These are phyloP conservation scores for Metopolophium dirhodum DNA, from an alignment of 1,140 invertebrate genomes.

Conservation along the genomic window DNA sequence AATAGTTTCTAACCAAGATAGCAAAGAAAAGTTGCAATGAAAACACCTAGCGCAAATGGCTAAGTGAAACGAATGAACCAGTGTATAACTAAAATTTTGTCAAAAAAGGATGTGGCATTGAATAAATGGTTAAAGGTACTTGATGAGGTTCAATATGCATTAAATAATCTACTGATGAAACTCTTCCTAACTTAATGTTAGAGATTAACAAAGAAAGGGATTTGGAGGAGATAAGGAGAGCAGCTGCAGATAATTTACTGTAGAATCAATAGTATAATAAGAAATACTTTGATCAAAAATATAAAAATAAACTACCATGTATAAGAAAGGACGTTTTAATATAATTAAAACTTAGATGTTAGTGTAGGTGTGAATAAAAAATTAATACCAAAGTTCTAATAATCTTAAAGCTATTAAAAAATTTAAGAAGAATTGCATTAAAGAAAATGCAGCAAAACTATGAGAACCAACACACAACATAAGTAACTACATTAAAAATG, in stretches of 20 bases:
- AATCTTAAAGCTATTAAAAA: too few species aligned
- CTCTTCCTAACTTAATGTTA: constrained; percentile 55
- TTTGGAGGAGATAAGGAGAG: not conserved
- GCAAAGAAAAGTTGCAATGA: not conserved
- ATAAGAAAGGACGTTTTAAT: too few species aligned
- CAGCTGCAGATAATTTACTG: not conserved
- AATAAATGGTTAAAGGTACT: constrained; percentile 56
- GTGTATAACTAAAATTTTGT: not conserved
- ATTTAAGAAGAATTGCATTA: too few species aligned
- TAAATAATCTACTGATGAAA: constrained; percentile 59
- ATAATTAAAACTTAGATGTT: too few species aligned
- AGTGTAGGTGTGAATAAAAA: too few species aligned
- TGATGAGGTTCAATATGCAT: constrained; percentile 52
- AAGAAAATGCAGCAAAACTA: too few species aligned
- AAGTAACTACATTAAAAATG: too few species aligned
- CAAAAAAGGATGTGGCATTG: not conserved
- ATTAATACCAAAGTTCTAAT: too few species aligned
- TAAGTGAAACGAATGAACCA: not conserved
- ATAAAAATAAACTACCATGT: too few species aligned
- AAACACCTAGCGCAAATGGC: not conserved
- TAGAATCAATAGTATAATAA: too few species aligned
- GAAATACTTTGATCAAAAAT: too few species aligned
- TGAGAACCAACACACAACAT: too few species aligned
- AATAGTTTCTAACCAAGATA: constrained; percentile 55
- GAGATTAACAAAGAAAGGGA: not conserved